A percentile compares a stretch with the other conserved stretches of the same genome.
Conservation (phyloP, 2,797 vertebrate genomes). For the Ctenopoma kingsleyae region DNA sequence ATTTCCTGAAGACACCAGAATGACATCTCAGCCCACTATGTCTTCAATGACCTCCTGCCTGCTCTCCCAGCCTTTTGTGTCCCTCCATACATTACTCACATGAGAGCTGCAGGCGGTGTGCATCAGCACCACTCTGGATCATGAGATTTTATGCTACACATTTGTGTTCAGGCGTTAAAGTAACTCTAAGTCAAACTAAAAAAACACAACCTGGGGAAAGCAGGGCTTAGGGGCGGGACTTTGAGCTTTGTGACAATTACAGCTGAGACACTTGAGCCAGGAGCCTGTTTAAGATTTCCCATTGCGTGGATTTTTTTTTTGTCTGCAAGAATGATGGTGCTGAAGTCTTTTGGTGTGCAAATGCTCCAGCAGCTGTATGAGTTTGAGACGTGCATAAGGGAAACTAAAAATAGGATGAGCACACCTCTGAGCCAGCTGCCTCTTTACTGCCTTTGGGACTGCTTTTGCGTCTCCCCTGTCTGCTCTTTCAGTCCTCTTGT, state of each 20-base stretch:
- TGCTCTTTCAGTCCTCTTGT: constrained; percentile 37
- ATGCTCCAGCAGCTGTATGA: constrained; percentile 80
- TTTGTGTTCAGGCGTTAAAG: constrained; percentile 34
- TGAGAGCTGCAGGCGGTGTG: constrained; percentile 54
- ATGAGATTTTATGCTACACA: constrained; percentile 54
- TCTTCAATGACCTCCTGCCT: constrained; percentile 56
- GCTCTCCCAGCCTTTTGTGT: constrained; percentile 34
- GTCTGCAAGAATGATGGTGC: constrained; percentile 29
- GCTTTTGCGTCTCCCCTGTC: constrained; percentile 63
- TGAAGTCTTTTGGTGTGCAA: constrained; percentile 64
- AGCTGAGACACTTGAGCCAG: constrained; percentile 54
- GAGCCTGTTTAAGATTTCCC: constrained; percentile 30
- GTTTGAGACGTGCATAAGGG: constrained; percentile 70
- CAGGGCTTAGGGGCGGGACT: constrained; percentile 11
- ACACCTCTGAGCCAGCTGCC: constrained; percentile 83
- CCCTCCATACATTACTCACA: constrained; percentile 58
- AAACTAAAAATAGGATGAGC: constrained; percentile 83
- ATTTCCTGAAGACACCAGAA: constrained; percentile 21
- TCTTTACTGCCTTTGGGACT: constrained; percentile 76
- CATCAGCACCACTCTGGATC: constrained; percentile 41
- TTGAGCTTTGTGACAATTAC: constrained; percentile 16
- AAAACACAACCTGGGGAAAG: constrained; percentile 30
- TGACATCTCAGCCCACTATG: constrained; percentile 38
- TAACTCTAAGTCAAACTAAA: constrained; percentile 26
- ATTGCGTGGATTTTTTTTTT: constrained; percentile 20